A percentile compares a stretch with the other conserved stretches of the same genome.
Conservation (phyloP, 1,140 invertebrate genomes). For the Philotrypesis tridentata region DNA sequence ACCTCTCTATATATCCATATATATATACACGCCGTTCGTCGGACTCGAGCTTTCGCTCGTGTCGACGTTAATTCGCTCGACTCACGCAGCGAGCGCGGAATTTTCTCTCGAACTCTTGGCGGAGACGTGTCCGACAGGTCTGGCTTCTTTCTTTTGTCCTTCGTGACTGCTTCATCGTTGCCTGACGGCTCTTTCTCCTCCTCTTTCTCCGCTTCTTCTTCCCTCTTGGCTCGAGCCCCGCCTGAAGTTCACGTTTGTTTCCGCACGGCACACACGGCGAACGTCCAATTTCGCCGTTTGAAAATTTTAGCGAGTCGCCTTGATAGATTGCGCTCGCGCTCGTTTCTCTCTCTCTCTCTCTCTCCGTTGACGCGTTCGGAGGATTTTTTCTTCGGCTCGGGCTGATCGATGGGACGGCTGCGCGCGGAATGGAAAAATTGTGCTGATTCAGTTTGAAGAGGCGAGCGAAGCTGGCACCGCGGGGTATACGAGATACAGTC, state of each 20-base stretch:
- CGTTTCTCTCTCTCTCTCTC: too few species aligned
- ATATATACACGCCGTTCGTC: too few species aligned
- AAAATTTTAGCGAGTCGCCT: not conserved
- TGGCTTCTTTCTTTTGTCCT: not conserved
- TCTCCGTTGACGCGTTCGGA: not conserved
- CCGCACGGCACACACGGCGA: too few species aligned
- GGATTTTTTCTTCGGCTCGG: not conserved
- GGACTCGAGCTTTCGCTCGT: not conserved
- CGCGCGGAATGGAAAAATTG: not conserved
- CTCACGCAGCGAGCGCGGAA: not conserved
- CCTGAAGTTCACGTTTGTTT: not conserved
- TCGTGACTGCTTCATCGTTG: slow-evolving; percentile 9
- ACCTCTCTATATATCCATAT: not conserved
- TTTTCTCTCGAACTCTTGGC: too few species aligned
- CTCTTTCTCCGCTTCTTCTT: too few species aligned
- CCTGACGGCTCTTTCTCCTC: not conserved
- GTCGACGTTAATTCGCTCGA: slow-evolving; percentile 4
- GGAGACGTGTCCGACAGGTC: not conserved
- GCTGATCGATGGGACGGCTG: not conserved
- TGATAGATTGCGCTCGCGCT: not conserved
- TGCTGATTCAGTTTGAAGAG: not conserved
- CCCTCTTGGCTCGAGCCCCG: too few species aligned
- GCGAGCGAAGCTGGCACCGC: too few species aligned
- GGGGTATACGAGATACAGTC: too few species aligned
- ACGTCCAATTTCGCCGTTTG: not conserved